These are phyloP conservation scores for Sinocyclocheilus anshuiensis DNA, from an alignment of 2,113 vertebrate species.

Conservation along the genomic window DNA sequence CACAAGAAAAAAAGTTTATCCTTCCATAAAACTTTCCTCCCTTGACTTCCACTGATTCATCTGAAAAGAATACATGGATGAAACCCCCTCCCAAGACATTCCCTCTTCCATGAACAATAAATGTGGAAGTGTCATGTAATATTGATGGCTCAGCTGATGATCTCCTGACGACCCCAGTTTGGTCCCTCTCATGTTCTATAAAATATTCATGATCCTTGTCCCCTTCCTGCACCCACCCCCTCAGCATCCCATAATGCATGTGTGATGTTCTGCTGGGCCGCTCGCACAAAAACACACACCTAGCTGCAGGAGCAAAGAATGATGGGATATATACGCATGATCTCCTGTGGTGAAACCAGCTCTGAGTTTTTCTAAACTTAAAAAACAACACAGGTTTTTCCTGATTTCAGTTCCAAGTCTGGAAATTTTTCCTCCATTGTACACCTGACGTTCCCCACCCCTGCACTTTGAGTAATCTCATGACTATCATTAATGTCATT, in stretches of 20 bases:
- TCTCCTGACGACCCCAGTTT: conserved; percentile 72
- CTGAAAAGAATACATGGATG: background rate
- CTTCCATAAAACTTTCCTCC: conserved; percentile 41
- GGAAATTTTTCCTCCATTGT: background rate
- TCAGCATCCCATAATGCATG: conserved; percentile 71
- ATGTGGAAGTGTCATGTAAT: conserved; percentile 66
- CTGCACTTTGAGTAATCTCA: conserved; percentile 1
- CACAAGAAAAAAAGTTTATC: conserved; percentile 22
- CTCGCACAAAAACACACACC: conserved; percentile 46
- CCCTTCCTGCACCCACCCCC: conserved; percentile 43
- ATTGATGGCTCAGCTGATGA: conserved; percentile 70
- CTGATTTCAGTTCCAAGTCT: conserved; percentile 7
- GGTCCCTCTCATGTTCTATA: conserved; percentile 76
- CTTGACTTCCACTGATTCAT: background rate
- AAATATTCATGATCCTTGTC: conserved; percentile 68
- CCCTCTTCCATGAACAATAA: conserved; percentile 49
- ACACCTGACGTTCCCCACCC: background rate
- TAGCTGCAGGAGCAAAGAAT: conserved; percentile 60
- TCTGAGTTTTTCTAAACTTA: background rate
- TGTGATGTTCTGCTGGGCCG: conserved; percentile 69
- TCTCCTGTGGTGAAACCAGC: conserved; percentile 44
- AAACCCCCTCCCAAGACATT: conserved; percentile 21
- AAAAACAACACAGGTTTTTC: background rate
- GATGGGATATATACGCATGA: conserved; percentile 48
- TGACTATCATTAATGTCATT: background rate